Base-by-base conservation (phyloP, 2,113 vertebrate genomes). In the Fukomys damarensis region DNA sequence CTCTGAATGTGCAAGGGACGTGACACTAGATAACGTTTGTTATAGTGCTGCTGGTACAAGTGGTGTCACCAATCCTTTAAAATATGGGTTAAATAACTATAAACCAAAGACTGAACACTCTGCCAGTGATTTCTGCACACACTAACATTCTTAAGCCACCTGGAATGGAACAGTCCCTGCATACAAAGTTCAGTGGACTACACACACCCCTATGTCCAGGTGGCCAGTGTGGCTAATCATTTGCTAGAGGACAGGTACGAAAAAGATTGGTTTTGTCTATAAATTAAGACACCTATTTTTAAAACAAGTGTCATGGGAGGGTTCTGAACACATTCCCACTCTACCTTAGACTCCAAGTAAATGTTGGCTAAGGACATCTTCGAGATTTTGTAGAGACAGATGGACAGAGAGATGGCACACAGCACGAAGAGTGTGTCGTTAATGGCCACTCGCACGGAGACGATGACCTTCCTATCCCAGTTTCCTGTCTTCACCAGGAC, bases 341-440 rank as follows among this genome's bases (percentile, higher is more conserved):
- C 98, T 98, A 99, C 99, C 99, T 99, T 99, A 82, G 99, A 99
- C 95, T 99, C 99, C 98, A 99, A 98, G 98, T 99, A 99, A 97
- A 99, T 99, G 98, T 99, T 99, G 97, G 99, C 99, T 97, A 99
- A 98, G 24, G 99, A 99, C 99, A 99, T 99, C 99, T 99, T 99
- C 32, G 99, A 99, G 88, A 99, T 99, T 98, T 99, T 99, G 98
- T 99, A 99, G 88, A 99, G 99, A 97, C 99, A 99, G 96, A 99
- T 52, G 70, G 99, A 99, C 96, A 99, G 99, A 5, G 99, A 99
- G 96, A 99, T 89, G 72, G 99, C 99, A 0, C 99, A 99, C 86
- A 99, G 98, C 97, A 99, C 99, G 4, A 99, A 99, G 4, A 99
- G 97, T 0, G 99, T 99, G 98, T 99, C 99, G 22, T 99, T 99